phyloP scores from a whole-genome alignment of 2,797 vertebrate genomes.

The Channallabes apus region DNA sequence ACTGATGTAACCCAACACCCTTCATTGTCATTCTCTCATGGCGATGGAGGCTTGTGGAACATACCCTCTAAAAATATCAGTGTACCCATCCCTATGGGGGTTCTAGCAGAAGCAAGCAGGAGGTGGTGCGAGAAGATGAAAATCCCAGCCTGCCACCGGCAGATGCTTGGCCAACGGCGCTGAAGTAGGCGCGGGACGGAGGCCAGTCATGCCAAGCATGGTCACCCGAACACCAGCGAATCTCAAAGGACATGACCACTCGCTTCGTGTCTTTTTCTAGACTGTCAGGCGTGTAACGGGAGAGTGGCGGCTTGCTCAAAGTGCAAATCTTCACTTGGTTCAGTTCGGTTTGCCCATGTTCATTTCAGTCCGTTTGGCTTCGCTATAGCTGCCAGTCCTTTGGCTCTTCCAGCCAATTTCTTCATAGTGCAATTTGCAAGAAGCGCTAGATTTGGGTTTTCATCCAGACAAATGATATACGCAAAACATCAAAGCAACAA shows the following conservation, averaged over 20 bases:
- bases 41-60: constrained; percentile 76
- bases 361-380: not conserved
- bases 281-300: constrained; percentile 27
- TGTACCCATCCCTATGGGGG: constrained; percentile 69
- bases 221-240: constrained; percentile 61
- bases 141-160: constrained; percentile 76
- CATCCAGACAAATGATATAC: not conserved
- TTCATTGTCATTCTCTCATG: constrained; percentile 80
- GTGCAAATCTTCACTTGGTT: constrained; percentile 7
- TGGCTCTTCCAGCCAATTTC: not conserved
- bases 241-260: constrained; percentile 31
- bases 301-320: constrained; percentile 10
- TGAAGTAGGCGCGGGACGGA: constrained; percentile 49
- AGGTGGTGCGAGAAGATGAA: constrained; percentile 80
- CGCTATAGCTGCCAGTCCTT: not conserved
- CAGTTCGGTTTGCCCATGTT: not conserved
- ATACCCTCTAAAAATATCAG: constrained; percentile 82
- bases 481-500: not conserved
- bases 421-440: not conserved
- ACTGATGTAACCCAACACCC: constrained; percentile 81
- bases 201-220: constrained; percentile 71
- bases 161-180: constrained; percentile 73
- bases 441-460: not conserved
- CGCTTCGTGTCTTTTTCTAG: constrained; percentile 39
- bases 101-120: constrained; percentile 75